phyloP scores from a whole-genome alignment of 2,797 vertebrate genomes.

The Gallinago nigripennis region DNA sequence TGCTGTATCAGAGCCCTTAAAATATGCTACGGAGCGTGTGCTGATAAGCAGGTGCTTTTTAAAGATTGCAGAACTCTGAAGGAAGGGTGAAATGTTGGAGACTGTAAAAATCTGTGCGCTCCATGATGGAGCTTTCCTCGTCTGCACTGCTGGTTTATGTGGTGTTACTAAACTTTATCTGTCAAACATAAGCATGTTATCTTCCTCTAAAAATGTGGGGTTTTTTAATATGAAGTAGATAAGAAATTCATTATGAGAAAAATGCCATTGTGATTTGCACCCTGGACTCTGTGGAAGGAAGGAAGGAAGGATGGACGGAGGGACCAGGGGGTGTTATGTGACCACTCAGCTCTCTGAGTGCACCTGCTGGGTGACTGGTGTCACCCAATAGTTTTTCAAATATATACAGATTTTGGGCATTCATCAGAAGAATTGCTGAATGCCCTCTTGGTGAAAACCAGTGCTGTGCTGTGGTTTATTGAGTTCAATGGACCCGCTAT shows the following conservation, averaged over 20 bases:
- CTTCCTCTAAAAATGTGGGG: background rate
- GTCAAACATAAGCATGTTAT: background rate
- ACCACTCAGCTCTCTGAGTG: background rate
- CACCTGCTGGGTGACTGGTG: background rate
- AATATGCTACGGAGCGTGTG: background rate
- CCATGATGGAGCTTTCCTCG: background rate
- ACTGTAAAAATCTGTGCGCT: background rate
- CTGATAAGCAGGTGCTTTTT: slow-evolving; percentile 34
- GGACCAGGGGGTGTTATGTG: accelerated
- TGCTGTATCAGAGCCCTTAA: background rate
- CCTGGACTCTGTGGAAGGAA: background rate
- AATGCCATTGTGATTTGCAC: background rate
- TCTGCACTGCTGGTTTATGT: background rate
- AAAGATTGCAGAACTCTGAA: slow-evolving; percentile 3
- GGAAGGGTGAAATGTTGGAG: background rate
- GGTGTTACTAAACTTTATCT: background rate
- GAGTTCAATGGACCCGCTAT: background rate
- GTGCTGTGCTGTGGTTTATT: background rate
- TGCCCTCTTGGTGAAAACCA: background rate
- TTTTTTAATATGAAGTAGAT: background rate
- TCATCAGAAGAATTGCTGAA: background rate
- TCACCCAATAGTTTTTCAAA: background rate
- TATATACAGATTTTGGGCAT: background rate
- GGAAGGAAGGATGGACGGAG: background rate
- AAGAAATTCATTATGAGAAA: background rate